phyloP scores from a whole-genome alignment of 2,888 invertebrate genomes.

The Timema cristinae region DNA sequence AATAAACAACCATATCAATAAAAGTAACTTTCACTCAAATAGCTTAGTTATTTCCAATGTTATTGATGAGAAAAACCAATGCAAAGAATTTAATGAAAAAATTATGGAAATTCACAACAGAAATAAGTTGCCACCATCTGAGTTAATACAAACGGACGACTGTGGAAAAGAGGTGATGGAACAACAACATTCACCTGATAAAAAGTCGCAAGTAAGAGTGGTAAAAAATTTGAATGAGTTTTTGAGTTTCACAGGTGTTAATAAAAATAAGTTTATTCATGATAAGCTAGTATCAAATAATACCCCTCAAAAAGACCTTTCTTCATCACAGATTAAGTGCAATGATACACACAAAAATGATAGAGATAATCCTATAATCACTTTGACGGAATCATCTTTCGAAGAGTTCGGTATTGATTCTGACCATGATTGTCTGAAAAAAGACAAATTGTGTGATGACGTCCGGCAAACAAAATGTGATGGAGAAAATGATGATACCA shows the following conservation, averaged over 20 bases:
- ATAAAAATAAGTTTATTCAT: constrained; percentile 48
- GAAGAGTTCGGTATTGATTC: constrained; percentile 15
- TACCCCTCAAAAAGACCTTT: neutral
- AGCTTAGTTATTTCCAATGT: constrained; percentile 1
- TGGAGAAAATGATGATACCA: neutral
- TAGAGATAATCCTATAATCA: neutral
- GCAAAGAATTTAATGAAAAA: constrained; percentile 51
- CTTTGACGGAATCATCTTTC: neutral
- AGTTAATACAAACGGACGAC: constrained; percentile 50
- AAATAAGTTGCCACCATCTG: constrained; percentile 56
- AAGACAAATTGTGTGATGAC: neutral
- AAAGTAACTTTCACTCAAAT: constrained; percentile 11
- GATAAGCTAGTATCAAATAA: too few relatives aligned
- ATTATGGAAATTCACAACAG: constrained; percentile 48
- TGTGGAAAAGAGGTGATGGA: constrained; percentile 43
- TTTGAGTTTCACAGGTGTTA: constrained; percentile 67
- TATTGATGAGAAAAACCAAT: too few relatives aligned
- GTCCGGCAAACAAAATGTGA: neutral
- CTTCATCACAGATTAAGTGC: constrained; percentile 17
- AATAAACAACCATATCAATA: constrained; percentile 27
- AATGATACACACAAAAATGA: neutral
- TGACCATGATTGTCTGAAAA: constrained; percentile 1
- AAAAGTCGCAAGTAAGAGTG: constrained; percentile 42
- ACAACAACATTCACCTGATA: too few relatives aligned
- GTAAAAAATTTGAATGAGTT: constrained; percentile 85